phyloP scores from a whole-genome alignment of 2,113 vertebrate genomes.

The Sapajus apella region DNA sequence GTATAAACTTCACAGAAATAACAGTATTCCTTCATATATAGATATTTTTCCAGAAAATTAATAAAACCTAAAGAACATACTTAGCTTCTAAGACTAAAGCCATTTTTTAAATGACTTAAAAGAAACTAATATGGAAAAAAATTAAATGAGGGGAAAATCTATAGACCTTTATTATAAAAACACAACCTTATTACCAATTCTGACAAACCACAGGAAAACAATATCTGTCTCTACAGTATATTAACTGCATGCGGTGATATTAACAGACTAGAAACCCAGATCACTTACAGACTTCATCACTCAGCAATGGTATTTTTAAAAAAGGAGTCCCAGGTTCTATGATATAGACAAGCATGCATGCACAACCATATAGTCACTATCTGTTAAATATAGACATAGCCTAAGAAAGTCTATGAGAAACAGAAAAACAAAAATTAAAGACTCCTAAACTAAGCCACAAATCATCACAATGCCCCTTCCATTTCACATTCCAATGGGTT shows the following conservation, averaged over 20 bases:
- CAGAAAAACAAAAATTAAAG: slow-evolving; percentile 8
- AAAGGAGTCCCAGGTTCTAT: not conserved
- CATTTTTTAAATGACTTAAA: slow-evolving; percentile 22
- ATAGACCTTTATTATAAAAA: not conserved
- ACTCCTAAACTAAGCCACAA: not conserved
- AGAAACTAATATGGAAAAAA: not conserved
- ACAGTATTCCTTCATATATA: not conserved
- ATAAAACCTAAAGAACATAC: not conserved
- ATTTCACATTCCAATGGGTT: not conserved
- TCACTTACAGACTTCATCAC: not conserved
- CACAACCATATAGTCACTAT: not conserved
- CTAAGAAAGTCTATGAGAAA: not conserved
- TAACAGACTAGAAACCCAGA: not conserved
- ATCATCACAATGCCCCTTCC: not conserved
- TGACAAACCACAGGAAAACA: slow-evolving; percentile 24
- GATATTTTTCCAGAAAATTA: not conserved
- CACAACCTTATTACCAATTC: not conserved
- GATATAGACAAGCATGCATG: not conserved
- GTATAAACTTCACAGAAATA: not conserved
- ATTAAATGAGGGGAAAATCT: not conserved
- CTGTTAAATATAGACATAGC: not conserved
- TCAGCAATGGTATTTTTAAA: not conserved
- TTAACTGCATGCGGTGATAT: not conserved
- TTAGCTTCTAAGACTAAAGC: not conserved
- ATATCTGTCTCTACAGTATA: not conserved